These are phyloP conservation scores for Chrysochloris asiatica DNA, from an alignment of 2,113 vertebrate genomes.

Conservation along the genomic window DNA sequence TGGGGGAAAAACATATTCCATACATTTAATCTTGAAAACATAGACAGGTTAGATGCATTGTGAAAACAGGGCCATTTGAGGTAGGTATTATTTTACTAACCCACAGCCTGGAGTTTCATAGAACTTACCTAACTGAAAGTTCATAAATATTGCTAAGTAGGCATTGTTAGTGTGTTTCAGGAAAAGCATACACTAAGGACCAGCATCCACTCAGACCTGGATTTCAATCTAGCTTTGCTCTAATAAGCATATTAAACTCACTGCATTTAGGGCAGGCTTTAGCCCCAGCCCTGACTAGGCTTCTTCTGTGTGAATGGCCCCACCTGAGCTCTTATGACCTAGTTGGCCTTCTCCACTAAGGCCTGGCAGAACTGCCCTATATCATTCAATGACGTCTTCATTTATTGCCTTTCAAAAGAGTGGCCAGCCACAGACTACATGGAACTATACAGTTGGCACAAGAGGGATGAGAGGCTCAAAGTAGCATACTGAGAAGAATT, in stretches of 20 bases:
- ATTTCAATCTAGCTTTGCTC: background rate
- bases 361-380: background rate
- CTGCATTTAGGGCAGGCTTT: background rate
- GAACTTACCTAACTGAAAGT: background rate
- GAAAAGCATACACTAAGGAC: background rate
- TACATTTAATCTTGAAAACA: background rate
- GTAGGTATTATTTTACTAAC: background rate
- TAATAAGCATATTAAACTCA: background rate
- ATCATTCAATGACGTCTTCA: background rate
- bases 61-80: background rate
- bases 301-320: background rate
- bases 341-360: background rate
- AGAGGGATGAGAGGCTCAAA: background rate
- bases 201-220: background rate
- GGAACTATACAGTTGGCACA: background rate
- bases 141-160: background rate
- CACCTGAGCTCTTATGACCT: background rate
- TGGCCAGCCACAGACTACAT: background rate
- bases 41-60: background rate
- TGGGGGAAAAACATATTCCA: conserved; percentile 33
- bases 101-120: background rate
- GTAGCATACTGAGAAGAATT: background rate
- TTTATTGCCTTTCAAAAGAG: background rate
- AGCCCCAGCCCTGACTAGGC: rapidly evolving
- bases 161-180: background rate